Evolutionary conservation across 2,888 invertebrate genomes (phyloP).

Genomic region (Thymelicus acteon): DNA sequence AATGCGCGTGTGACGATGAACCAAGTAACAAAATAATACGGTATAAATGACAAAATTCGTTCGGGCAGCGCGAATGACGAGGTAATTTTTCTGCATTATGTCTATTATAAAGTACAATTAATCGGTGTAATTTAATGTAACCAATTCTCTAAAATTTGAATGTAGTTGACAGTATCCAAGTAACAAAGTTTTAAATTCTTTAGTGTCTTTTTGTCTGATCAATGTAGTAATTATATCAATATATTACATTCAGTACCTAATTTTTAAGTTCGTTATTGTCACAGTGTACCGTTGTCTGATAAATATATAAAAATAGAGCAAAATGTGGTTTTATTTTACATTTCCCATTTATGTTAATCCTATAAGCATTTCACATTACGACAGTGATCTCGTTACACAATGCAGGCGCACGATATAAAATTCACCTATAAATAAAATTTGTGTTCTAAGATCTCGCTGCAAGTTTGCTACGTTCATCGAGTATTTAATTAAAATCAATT

Average conservation of each 20-base stretch:
- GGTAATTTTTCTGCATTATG: constrained; percentile 37
- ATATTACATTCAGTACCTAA: constrained; percentile 63
- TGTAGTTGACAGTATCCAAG: constrained; percentile 61
- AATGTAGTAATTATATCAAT: constrained; percentile 71
- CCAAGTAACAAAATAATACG: no score
- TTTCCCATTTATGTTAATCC: not conserved
- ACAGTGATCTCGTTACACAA: no score
- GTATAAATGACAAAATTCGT: constrained; percentile 16
- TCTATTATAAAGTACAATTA: constrained; percentile 60
- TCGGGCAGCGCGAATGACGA: constrained; percentile 24
- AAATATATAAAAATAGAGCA: constrained; percentile 83
- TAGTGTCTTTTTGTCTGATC: constrained; percentile 63
- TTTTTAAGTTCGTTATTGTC: constrained; percentile 84
- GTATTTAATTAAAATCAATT: no score
- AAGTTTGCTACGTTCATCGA: no score
- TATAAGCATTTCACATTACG: not conserved
- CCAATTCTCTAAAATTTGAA: constrained; percentile 50
- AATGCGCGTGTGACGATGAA: not conserved
- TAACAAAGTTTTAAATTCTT: constrained; percentile 51
- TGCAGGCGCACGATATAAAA: no score
- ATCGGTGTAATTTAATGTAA: constrained; percentile 56
- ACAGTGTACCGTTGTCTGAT: constrained; percentile 86
- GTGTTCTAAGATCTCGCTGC: no score
- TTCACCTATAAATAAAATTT: no score
- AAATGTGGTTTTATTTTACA: constrained; percentile 70